Percentiles rank a stretch among this genome's conserved stretches.
Evolutionary conservation across 2,888 invertebrate species (phyloP).

Genomic region (Azorinus chamasolen): DNA sequence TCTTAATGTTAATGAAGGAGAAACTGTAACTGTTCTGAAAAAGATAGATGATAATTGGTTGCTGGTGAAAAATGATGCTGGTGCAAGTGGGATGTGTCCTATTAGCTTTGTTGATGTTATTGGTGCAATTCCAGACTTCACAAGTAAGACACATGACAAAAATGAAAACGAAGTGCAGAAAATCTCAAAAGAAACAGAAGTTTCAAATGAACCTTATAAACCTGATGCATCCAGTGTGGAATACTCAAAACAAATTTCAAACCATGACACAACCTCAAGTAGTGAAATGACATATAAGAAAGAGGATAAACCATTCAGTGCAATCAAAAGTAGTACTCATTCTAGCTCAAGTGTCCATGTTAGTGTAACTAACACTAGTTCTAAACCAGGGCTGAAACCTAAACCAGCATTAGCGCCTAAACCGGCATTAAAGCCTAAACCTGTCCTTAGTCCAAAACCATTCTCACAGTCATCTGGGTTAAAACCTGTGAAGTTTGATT

Average conservation of each 20-base stretch:
- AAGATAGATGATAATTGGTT: slow-evolving; percentile 86
- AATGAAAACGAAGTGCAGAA: slow-evolving; percentile 57
- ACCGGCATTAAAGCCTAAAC: slow-evolving; percentile 77
- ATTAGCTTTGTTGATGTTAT: slow-evolving; percentile 83
- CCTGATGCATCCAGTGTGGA: slow-evolving; percentile 2
- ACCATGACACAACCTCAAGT: no score
- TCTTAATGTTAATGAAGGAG: slow-evolving; percentile 85
- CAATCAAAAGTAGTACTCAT: slow-evolving; percentile 26
- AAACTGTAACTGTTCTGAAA: slow-evolving; percentile 84
- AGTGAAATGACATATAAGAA: no score
- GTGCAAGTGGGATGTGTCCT: slow-evolving; percentile 85
- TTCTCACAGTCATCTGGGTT: slow-evolving; percentile 18
- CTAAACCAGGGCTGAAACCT: slow-evolving; percentile 45
- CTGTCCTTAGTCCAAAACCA: slow-evolving; percentile 69
- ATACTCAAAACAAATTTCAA: not conserved
- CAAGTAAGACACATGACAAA: slow-evolving; percentile 31
- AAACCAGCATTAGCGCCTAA: slow-evolving; percentile 78
- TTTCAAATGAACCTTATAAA: slow-evolving; percentile 4
- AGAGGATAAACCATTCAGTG: not conserved
- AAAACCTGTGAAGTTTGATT: slow-evolving; percentile 40
- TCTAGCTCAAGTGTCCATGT: no score
- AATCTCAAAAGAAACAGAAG: not conserved
- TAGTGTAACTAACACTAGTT: slow-evolving; percentile 1
- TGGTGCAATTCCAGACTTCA: slow-evolving; percentile 44
- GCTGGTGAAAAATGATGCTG: slow-evolving; percentile 83